Base-by-base conservation (phyloP, 1,140 invertebrate genomes). In the Hestina assimilis region DNA sequence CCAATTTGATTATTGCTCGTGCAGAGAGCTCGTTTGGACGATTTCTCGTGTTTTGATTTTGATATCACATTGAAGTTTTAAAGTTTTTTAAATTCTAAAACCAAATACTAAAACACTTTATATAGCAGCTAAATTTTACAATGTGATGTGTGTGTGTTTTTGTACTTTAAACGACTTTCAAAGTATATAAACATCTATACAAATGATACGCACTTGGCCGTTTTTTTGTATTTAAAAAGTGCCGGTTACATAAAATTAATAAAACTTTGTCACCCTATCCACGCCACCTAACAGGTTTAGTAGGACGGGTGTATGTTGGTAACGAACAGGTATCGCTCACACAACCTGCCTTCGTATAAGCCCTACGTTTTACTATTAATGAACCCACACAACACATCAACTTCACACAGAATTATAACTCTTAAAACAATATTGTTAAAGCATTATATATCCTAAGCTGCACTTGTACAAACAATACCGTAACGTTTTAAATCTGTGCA, bases 251-350 rank as follows among this genome's bases (percentile, higher is more conserved):
- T 47, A 15, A 29, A 20, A 24, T 33, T n/a, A 35, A 20, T 29
- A 51, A 54, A 33, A 50, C 21, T 42, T 68, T 45, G 72, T 67
- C 67, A 66, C 69, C 60, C 58, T 55, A 59, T 33, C 63, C 63
- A 71, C 23, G 63, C 46, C 52, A 33, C 28, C 21, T 51, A 64
- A 74, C 76, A 77, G 70, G 76, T 79, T 79, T 74, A 69, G 69
- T 71, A 62, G 69, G 76, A 73, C 68, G 69, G 28, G 54, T 66
- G 58, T 61, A 48, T 50, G 51, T 54, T 57, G 53, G 58, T 62
- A 54, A 58, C 48, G 41, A 59, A 62, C 69, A 51, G 59, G 68
- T 68, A 66, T 66, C 59, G 51, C 51, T 42, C 51, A 38, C 31
- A 68, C 52, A 57, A 59, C 48, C 50, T 43, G 50, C 58, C 63